phyloP scores from a whole-genome alignment of 2,797 vertebrate genomes.

The Emydoidea blandingii region DNA sequence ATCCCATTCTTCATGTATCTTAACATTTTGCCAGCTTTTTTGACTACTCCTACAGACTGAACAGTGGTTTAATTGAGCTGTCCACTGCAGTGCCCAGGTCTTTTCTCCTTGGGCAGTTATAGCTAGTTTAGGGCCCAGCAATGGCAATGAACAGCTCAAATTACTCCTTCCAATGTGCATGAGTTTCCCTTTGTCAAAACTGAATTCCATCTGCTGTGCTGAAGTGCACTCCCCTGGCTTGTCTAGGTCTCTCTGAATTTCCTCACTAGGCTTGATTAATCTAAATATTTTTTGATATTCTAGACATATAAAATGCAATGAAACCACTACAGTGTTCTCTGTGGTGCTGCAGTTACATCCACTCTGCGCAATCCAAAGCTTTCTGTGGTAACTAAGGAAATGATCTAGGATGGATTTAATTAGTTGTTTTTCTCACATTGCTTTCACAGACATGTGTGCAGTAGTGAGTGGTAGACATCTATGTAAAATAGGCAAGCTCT shows the following conservation, averaged over 20 bases:
- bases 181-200: background rate
- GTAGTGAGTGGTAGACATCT: background rate
- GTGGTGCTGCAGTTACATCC: background rate
- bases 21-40: background rate
- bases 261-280: background rate
- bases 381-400: background rate
- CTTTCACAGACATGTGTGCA: background rate
- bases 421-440: background rate
- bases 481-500: background rate
- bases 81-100: background rate
- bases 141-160: fast-evolving
- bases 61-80: background rate
- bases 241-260: background rate
- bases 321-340: background rate
- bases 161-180: background rate
- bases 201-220: background rate
- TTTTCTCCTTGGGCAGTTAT: background rate
- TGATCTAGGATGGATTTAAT: background rate
- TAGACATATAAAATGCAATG: background rate
- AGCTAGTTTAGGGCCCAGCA: background rate
- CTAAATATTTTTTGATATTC: background rate
- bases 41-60: background rate
- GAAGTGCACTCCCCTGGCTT: background rate
- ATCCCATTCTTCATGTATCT: background rate
- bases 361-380: background rate